A percentile compares a stretch with the other conserved stretches of the same genome.
Conservation (phyloP, 1,140 invertebrate genomes). For the Cyclina sinensis region DNA sequence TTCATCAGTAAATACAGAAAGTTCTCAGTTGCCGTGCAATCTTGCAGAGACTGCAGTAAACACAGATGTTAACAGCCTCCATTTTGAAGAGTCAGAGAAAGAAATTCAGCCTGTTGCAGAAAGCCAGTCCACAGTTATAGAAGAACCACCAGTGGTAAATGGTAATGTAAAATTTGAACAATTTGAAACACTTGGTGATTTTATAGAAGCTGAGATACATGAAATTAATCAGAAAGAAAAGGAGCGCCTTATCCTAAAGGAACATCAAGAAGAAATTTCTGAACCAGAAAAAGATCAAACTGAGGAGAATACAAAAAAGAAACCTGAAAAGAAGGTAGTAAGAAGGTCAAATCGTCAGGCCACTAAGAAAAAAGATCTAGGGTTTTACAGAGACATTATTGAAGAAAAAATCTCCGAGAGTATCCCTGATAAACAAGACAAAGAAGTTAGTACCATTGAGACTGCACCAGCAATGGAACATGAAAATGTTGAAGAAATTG, state of each 20-base stretch:
- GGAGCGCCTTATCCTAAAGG: background rate
- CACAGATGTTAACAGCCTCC: conserved; percentile 66
- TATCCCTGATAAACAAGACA: background rate
- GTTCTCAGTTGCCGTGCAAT: conserved; percentile 26
- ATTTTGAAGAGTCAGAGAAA: conserved; percentile 62
- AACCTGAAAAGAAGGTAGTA: background rate
- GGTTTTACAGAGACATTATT: conserved; percentile 10
- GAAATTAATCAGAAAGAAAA: conserved; percentile 60
- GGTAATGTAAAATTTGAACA: conserved; percentile 33
- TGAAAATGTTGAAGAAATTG: background rate
- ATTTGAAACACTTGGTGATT: conserved; percentile 61
- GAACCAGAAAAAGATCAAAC: background rate
- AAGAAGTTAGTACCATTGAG: background rate
- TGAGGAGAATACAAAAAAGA: background rate
- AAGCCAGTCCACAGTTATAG: background rate
- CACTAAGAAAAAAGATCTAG: background rate
- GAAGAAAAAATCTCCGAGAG: background rate
- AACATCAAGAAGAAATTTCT: background rate
- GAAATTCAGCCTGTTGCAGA: background rate
- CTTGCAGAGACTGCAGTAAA: conserved; percentile 63
- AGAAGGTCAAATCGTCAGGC: background rate
- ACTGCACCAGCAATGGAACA: background rate
- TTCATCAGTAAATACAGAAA: conserved; percentile 68
- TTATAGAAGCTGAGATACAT: conserved; percentile 63
- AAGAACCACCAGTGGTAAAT: background rate